Evolutionary conservation across 2,797 vertebrate genomes (phyloP), one percentile per base, ranked within the genome.

Genomic region (Eurystomus glaucurus): DNA sequence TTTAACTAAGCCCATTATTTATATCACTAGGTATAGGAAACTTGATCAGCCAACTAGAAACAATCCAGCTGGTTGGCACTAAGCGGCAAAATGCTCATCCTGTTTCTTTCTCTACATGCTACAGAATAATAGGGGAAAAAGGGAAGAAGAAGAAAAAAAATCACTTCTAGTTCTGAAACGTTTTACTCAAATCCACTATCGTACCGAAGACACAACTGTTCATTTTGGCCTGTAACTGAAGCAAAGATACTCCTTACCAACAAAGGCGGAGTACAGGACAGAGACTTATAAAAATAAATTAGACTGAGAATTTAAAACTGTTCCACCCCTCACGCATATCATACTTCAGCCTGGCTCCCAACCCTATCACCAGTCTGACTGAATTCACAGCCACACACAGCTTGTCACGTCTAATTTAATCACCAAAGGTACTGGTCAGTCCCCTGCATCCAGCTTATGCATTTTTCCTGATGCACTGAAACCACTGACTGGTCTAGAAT

Each of bases 1-100:
- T 94, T 94, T 96, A 93, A 85, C 64, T 79, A 94, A 97, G 76
- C 35, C 46, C 68, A 87, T 97, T 86, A 96, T 96, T 97, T 96
- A 66, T 75, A 93, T 74, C 52, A n/a, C 35, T 85, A 43, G 77
- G 41, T 70, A 23, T 80, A 88, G 31, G 69, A 97, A 88, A 97
- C 0, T 0, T 65, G 41, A 87, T 70, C 90, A 96, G 51, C 21
- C 91, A 96, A 70, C 79, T 74, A 96, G 93, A 97, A 97, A 97
- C 82, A 85, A 96, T 91, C 85, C 96, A 97, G 66, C 79, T 97
- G 96, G 64, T 85, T 93, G 10, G 20, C 79, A 45, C 37, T 57
- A 92, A 88, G 62, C 26, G 21, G 41, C 48, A 95, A 95, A 97
- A 94, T 60, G 61, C 55, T 96, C 68, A 79, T 87, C 76, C 45